These are phyloP conservation scores for Ophthalmolycus amberensis DNA, from an alignment of 2,113 vertebrate species.

Conservation along the genomic window DNA sequence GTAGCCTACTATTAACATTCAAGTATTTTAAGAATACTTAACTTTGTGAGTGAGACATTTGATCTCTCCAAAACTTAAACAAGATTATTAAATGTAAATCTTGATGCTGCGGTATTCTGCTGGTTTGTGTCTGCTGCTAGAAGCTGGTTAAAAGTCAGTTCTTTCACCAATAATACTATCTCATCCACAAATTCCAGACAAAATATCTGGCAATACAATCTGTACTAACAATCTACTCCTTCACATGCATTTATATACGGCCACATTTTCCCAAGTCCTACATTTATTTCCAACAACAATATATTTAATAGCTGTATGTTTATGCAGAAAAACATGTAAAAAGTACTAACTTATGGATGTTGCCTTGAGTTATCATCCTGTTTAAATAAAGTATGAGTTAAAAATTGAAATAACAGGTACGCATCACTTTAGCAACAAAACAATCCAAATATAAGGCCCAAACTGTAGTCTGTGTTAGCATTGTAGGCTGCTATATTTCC, in stretches of 20 bases:
- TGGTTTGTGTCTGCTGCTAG: background rate
- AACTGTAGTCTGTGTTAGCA: background rate
- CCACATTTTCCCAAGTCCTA: background rate
- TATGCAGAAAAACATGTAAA: constrained; percentile 13
- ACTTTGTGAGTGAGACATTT: background rate
- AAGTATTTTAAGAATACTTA: constrained; percentile 2
- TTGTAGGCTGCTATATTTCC: background rate
- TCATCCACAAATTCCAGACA: constrained; percentile 6
- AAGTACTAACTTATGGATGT: background rate
- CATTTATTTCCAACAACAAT: constrained; percentile 12
- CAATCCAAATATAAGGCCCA: background rate
- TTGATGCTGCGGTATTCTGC: background rate
- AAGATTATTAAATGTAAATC: background rate
- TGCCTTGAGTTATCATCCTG: constrained; percentile 1
- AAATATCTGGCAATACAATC: background rate
- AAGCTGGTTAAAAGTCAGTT: background rate
- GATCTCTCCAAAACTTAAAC: background rate
- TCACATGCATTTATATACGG: background rate
- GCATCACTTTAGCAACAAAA: background rate
- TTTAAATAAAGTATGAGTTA: constrained; percentile 4
- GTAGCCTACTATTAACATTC: background rate
- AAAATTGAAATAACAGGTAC: background rate
- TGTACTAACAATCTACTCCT: constrained; percentile 5
- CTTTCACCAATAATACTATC: background rate
- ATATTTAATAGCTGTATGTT: constrained; percentile 6